These are phyloP conservation scores for Protodeltote pygarga DNA, from an alignment of 2,888 invertebrate species.

Conservation along the genomic window DNA sequence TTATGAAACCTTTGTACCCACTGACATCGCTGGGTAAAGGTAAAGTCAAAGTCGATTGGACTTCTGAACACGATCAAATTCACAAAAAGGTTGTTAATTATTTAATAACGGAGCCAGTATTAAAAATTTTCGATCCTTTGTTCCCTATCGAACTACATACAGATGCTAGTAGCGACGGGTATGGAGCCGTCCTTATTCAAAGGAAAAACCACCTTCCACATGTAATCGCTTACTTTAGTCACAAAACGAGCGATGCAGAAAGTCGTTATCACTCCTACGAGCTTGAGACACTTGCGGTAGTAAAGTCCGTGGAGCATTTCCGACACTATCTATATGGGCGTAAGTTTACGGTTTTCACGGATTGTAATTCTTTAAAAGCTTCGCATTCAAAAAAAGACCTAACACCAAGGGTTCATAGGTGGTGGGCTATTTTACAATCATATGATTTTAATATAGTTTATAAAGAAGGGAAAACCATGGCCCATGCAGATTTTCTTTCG, in stretches of 20 bases:
- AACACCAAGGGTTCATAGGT: background rate
- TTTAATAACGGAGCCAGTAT: background rate
- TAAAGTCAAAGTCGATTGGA: background rate
- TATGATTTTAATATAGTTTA: conserved; percentile 1
- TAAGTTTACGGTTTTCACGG: background rate
- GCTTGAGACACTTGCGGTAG: background rate
- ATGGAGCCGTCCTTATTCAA: background rate
- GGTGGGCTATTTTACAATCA: conserved; percentile 1
- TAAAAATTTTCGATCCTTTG: background rate
- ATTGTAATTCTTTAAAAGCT: conserved; percentile 1
- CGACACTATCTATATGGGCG: background rate
- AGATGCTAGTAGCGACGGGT: background rate
- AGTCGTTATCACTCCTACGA: conserved; percentile 1
- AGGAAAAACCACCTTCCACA: background rate
- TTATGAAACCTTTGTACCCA: background rate
- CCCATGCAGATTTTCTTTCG: background rate
- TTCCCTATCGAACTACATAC: background rate
- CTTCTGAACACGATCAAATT: background rate
- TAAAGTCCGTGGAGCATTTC: background rate
- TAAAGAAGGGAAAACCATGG: background rate
- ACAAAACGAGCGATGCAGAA: background rate
- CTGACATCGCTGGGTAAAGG: background rate
- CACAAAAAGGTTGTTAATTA: background rate
- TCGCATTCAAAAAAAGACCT: background rate
- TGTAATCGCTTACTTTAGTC: background rate